Evolutionary conservation across 1,140 invertebrate genomes (phyloP).

Genomic region (Brachionus calyciflorus): DNA sequence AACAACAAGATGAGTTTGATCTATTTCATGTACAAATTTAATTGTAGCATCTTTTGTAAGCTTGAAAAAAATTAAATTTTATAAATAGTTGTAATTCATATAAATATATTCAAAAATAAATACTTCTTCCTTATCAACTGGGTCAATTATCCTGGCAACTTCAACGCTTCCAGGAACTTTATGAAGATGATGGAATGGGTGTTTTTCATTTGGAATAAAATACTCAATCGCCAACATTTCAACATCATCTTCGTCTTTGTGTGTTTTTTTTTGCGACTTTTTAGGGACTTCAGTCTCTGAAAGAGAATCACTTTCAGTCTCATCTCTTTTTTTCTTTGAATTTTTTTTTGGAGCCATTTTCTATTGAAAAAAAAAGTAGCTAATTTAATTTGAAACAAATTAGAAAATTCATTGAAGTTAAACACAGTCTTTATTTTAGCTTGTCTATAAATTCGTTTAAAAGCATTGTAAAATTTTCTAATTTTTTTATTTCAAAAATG

Average conservation of each 20-base stretch:
- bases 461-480: too few relatives aligned
- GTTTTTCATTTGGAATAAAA: background rate
- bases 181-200: background rate
- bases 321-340: too few relatives aligned
- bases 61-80: background rate
- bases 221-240: background rate
- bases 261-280: background rate
- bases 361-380: too few relatives aligned
- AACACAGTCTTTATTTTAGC: too few relatives aligned
- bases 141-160: background rate
- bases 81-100: too few relatives aligned
- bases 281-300: background rate
- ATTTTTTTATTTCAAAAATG: too few relatives aligned
- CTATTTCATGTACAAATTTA: background rate
- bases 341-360: too few relatives aligned
- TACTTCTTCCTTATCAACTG: background rate
- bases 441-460: too few relatives aligned
- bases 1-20: background rate
- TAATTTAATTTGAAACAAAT: too few relatives aligned
- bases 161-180: background rate
- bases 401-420: too few relatives aligned
- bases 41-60: background rate
- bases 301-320: too few relatives aligned
- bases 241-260: background rate
- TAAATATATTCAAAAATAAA: too few relatives aligned